Percentiles rank a stretch among this genome's conserved stretches.
Conservation (phyloP, 2,797 vertebrate species). For the Mustela erminea region DNA sequence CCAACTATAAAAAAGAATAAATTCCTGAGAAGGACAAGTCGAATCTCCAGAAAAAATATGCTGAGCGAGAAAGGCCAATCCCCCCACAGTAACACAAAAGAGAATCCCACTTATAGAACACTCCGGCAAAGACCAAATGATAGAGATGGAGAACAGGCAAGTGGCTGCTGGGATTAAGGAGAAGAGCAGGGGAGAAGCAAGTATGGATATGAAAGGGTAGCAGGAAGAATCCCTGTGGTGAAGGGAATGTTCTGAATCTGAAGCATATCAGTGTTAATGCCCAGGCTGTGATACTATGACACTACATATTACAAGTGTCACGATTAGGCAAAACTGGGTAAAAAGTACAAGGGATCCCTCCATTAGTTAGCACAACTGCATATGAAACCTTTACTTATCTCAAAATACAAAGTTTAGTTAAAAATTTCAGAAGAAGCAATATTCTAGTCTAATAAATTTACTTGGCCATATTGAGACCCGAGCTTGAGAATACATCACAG, state of each 20-base stretch:
- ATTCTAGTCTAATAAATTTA: background rate
- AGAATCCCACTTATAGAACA: background rate
- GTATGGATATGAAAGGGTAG: background rate
- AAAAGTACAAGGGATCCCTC: background rate
- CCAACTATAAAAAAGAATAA: background rate
- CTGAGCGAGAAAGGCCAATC: background rate
- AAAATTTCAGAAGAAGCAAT: background rate
- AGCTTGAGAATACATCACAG: background rate
- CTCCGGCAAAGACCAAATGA: background rate
- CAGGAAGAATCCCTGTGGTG: background rate
- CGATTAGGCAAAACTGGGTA: background rate
- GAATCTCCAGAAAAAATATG: constrained; percentile 1
- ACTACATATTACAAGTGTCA: background rate
- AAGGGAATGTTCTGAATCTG: background rate
- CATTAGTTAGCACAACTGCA: background rate
- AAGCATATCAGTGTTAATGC: no score
- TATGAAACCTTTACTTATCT: background rate
- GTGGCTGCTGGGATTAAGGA: background rate
- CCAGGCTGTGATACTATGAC: background rate
- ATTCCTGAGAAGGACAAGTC: background rate
- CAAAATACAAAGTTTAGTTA: constrained; percentile 31
- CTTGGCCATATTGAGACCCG: background rate
- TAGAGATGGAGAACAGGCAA: background rate
- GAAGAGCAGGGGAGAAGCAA: background rate
- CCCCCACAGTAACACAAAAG: background rate